phyloP scores from a whole-genome alignment of 2,888 invertebrate species.

The Ochlodes sylvanus region DNA sequence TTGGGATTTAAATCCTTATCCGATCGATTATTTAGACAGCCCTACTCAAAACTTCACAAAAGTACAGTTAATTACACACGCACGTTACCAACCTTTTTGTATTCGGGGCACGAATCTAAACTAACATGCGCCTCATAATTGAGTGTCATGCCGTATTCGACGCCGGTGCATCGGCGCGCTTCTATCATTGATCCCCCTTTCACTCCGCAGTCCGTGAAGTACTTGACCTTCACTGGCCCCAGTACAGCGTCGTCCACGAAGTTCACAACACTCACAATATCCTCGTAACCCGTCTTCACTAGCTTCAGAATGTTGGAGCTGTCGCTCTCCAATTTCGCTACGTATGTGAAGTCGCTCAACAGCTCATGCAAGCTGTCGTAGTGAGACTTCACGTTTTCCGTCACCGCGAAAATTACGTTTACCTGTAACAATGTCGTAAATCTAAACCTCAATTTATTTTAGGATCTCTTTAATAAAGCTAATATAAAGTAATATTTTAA shows the following conservation, averaged over 20 bases:
- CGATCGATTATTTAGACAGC: no score
- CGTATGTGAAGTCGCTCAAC: slow-evolving; percentile 89
- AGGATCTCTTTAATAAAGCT: slow-evolving; percentile 16
- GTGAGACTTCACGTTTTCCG: slow-evolving; percentile 86
- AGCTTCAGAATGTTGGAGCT: slow-evolving; percentile 95
- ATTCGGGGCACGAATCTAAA: slow-evolving; percentile 82
- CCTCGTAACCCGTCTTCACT: slow-evolving; percentile 92
- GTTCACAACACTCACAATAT: slow-evolving; percentile 88
- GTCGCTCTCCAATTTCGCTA: slow-evolving; percentile 91
- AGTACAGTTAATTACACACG: slow-evolving; percentile 27
- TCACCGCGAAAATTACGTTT: slow-evolving; percentile 95
- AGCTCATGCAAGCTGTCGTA: slow-evolving; percentile 89
- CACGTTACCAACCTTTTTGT: slow-evolving; percentile 66
- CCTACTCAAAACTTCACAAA: neutral
- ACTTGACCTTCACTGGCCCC: slow-evolving; percentile 87
- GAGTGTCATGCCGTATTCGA: slow-evolving; percentile 86
- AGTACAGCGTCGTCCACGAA: slow-evolving; percentile 85
- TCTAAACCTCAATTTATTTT: slow-evolving; percentile 21
- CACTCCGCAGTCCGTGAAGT: slow-evolving; percentile 89
- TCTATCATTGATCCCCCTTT: slow-evolving; percentile 72
- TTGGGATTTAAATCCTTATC: no score
- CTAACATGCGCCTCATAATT: slow-evolving; percentile 87
- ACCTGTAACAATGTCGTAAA: slow-evolving; percentile 73
- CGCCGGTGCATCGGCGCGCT: slow-evolving; percentile 85
- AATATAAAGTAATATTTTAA: no score